Conservation (phyloP, 2,113 vertebrate species). For the Dromiciops gliroides region DNA sequence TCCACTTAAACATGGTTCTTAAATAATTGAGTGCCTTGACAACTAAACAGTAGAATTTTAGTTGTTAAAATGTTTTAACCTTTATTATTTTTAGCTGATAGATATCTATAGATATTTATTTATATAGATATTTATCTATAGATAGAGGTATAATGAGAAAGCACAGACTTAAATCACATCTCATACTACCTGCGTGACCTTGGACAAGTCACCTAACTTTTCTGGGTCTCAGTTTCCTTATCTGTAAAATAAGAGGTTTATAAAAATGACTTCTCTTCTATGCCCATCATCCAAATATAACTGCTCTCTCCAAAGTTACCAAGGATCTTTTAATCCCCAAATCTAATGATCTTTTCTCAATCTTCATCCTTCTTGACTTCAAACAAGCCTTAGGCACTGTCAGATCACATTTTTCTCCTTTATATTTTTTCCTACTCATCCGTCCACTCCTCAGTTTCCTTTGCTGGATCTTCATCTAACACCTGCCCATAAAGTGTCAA, state of each 20-base stretch:
- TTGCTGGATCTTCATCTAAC: neutral
- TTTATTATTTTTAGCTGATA: conserved; percentile 47
- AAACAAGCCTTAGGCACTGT: neutral
- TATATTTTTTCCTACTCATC: neutral
- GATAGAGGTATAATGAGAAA: neutral
- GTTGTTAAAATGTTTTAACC: conserved; percentile 29
- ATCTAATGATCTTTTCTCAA: neutral
- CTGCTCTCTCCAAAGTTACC: neutral
- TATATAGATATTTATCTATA: no score
- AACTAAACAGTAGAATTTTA: conserved; percentile 43
- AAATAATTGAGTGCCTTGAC: conserved; percentile 70
- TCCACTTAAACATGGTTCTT: conserved; percentile 45
- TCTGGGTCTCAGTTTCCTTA: neutral
- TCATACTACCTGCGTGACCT: neutral
- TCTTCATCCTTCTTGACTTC: neutral
- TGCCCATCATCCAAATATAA: neutral
- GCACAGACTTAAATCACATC: neutral
- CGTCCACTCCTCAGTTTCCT: neutral
- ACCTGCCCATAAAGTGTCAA: neutral
- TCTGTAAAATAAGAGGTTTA: neutral
- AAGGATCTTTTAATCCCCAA: neutral
- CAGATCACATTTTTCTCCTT: neutral
- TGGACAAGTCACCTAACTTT: neutral
- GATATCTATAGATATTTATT: no score
- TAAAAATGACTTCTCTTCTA: neutral